Base-by-base conservation (phyloP, 2,888 invertebrate genomes). In the Osedax fenrisi region DNA sequence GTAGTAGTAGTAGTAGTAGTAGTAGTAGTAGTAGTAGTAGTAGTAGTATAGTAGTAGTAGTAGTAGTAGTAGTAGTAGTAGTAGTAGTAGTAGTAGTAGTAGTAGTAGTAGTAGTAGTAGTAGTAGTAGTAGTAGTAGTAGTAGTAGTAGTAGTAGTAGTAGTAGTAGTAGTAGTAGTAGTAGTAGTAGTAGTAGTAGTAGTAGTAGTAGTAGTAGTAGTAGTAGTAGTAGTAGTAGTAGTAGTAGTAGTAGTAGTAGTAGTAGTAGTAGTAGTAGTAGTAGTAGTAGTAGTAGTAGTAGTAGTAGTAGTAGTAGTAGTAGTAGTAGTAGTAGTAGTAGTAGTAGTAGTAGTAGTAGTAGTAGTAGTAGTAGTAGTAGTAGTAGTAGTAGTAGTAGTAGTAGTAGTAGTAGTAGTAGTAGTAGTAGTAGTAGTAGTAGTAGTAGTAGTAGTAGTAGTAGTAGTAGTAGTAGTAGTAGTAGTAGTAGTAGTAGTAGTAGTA, bases 1-100 rank as follows among this genome's bases (percentile, higher is more conserved):
- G 67, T 27, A 71, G 67, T 70, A 74, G 27, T 25, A 74, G 67
- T 70, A 72, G 41, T 74, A 74, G 66, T 68, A 74, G 27, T 74
- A 74, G 66, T 74, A 27, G 27, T 74, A 74, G 66, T 70, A 69
- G 66, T 69, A 74, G 26, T 74, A 74, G 66, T 74, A 74, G 66
- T 74, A 74, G 66, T 70, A 70, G 27, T 41, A 17, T 41, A 41
- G 41, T 41, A 41, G 17, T 41, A 41, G 41, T 41, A 41, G 41
- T 41, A 41, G 41, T 41, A 41, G 41, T 41, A 41, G 41, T 41
- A 41, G 41, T 41, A 41, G 41, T 41, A 41, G 41, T 41, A 41
- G 41, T 41, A 41, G 41, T 41, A 41, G 41, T 41, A 41, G 41
- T 41, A 41, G 41, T 41, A 41, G 41, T 41, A 41, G 41, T 41